Evolutionary conservation across 64 coral and sea anemone species (phyloP).

Genomic region (Trachythela sp.): DNA sequence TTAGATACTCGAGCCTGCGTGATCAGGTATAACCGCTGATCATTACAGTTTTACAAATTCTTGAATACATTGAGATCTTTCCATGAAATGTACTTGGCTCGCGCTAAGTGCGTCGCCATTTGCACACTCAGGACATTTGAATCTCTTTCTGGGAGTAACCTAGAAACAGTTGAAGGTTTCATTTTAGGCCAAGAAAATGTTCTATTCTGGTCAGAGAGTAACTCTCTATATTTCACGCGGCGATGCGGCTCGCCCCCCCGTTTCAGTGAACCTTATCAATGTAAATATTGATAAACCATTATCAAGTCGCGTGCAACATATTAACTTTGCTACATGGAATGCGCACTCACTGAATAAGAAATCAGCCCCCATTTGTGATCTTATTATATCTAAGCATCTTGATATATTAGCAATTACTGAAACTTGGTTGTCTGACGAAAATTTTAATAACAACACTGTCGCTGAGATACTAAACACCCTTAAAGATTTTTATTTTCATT

Average conservation of each 20-base stretch:
- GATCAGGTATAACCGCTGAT: too few species aligned
- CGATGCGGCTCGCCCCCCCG: too few species aligned
- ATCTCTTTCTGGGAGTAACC: neutral
- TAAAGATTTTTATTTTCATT: neutral
- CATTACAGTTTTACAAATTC: neutral
- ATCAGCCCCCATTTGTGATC: neutral
- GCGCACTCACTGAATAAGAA: neutral
- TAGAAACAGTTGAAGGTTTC: neutral
- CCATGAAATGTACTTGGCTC: neutral
- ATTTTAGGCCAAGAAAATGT: too few species aligned
- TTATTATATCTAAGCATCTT: neutral
- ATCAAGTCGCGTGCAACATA: too few species aligned
- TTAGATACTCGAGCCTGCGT: too few species aligned
- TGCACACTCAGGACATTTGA: neutral
- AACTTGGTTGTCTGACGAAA: neutral
- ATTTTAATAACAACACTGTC: neutral
- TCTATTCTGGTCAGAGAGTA: too few species aligned
- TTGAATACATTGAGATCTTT: neutral
- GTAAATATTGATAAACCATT: too few species aligned
- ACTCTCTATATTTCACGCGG: too few species aligned
- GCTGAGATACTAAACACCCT: neutral
- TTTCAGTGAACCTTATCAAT: too few species aligned
- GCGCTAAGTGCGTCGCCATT: neutral
- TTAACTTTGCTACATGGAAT: neutral
- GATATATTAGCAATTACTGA: neutral